Evolutionary conservation across 2,888 invertebrate genomes (phyloP).

Genomic region (Agrochola lota): DNA sequence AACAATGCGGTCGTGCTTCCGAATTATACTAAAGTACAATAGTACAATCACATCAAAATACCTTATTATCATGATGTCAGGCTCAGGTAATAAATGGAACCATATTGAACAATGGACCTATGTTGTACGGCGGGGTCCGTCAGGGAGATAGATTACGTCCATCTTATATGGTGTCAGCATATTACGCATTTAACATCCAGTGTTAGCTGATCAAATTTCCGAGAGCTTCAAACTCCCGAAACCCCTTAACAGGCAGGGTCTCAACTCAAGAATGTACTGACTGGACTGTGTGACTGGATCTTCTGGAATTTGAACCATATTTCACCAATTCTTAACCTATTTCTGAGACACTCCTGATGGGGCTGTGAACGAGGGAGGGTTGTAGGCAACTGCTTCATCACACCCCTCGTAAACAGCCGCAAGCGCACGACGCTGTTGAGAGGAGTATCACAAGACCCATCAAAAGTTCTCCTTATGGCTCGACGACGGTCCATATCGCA

Average conservation of each 20-base stretch:
- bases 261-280: neutral
- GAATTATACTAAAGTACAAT: constrained; percentile 13
- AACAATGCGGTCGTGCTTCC: neutral
- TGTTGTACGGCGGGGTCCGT: neutral
- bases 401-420: no score
- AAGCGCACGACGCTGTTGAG: no score
- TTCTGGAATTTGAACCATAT: neutral
- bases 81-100: neutral
- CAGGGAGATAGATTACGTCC: neutral
- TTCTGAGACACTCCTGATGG: neutral
- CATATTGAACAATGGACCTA: neutral
- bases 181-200: neutral
- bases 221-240: neutral
- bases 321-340: neutral
- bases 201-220: neutral
- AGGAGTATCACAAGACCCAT: no score
- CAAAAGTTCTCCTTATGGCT: no score
- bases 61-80: constrained; percentile 1
- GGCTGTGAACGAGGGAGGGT: no score
- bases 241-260: neutral
- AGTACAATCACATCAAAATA: constrained; percentile 10
- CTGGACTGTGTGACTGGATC: neutral
- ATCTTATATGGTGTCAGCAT: neutral
- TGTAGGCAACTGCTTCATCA: no score
- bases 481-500: no score